Base-by-base conservation (phyloP, 2,113 vertebrate species). In the Trematomus loennbergii region DNA sequence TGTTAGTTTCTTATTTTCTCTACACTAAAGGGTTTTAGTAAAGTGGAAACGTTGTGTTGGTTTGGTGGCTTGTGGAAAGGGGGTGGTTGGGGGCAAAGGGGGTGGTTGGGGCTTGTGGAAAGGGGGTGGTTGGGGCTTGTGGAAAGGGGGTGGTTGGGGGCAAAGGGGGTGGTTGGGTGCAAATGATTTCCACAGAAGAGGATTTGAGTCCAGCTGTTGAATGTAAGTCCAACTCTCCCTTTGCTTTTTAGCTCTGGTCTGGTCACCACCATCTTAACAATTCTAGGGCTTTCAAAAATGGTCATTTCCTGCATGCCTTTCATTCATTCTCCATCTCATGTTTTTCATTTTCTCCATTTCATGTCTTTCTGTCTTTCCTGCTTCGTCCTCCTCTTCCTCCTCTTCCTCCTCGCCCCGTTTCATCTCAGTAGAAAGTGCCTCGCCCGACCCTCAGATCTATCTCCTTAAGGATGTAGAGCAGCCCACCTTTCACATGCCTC, bases 231-330 rank as follows among this genome's bases (percentile, higher is more conserved):
- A 7, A 36, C 7, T 36, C 36, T 40, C 36, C 8, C 36, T 29
- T 29, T 36, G 4, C 3, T 2, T 36, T 36, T 36, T 36, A 36
- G 33, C 5, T 3, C 33, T 36, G 33, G 3, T 36, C 4, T 40
- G 36, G 36, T 40, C 1, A 8, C 36, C 36, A 40, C 36, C 36
- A 8, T 40, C 36, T 40, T 7, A 40, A 22, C 33, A 70, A 2
- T 22, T 12, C 16, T 58, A 13, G 46, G 13, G 13, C 25, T 64
- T 79, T 62, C 65, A 64, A 84, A 60, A 59, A 50, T 50, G 40
- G 58, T 53, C 71, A 72, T 75, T 45, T 83, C 82, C 72, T 84
- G 62, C 75, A 70, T 75, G 65, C 18, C 68, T 48, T 82, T 69
- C 68, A 78, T 85, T 50, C 18, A 2, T 66, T 76, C 12, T 75